Evolutionary conservation across 2,888 invertebrate species (phyloP), one percentile per base, ranked within the genome.

Genomic region (Arctia plantaginis): DNA sequence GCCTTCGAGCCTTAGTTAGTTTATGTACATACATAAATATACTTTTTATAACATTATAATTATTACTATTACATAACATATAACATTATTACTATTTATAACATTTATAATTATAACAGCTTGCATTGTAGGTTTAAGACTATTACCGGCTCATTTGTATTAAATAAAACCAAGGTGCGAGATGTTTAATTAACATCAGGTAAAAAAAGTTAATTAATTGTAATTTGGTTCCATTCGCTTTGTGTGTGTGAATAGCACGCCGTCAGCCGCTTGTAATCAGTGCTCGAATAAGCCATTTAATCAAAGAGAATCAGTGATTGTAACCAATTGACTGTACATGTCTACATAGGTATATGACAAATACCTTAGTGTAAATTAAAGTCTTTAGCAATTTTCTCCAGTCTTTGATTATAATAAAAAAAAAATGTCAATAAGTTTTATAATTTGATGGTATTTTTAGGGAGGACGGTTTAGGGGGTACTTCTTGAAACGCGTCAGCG

Each of bases 271-370:
- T 89, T 86, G 89, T 91, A 91, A 91, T 91, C 89, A 90, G 85
- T 82, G 82, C 86, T 85, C 86, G 85, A 89, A 88, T 88, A 85
- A 79, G 86, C 88, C 89, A 90, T 91, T 90, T 90, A 90, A 90
- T 92, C 90, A 93, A 92, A 92, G 89, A 85, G 91, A 91, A 91
- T 90, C 91, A 77, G 84, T 90, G 82, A 85, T 83, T 88, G 86
- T 82, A 79, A 75, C 80, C 84, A 83, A 85, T 84, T 80, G 82
- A 69, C 44, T 73, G 66, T 78, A 35, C 35, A 23, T 33, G 33
- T 23, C 13, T 33, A 47, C 30, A 3, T 67, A 23, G 13, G 13
- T 47, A 30, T 44, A 30, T 4, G 27, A 7, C 30, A 18, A 62
- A 62, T 30, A 6, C 62, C 62, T 30, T 62, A 30, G 30, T 30